Evolutionary conservation across 2,113 vertebrate species (phyloP), one percentile per base, ranked within the genome.

Genomic region (Thalassoma bifasciatum): DNA sequence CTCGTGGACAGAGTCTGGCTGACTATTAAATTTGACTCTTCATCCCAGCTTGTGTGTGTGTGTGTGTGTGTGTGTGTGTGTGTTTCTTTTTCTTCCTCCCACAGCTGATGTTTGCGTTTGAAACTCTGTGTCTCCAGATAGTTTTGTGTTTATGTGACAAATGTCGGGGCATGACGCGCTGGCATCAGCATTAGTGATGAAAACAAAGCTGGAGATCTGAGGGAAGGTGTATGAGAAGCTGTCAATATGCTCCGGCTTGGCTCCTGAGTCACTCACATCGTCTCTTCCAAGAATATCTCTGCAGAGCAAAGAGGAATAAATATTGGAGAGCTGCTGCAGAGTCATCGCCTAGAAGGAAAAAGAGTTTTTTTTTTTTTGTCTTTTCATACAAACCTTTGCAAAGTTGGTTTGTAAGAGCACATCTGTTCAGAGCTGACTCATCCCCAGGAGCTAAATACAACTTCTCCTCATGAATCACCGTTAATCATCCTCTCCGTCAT

Each of bases 101-200:
- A 38, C 40, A 37, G 17, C 2, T 9, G 44, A 0, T 36, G n/a
- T 23, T 76, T 47, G 40, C 46, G 66, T 46, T 67, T 74, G 51
- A 36, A 47, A 40, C 44, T 5, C 65, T 65, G 37, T 63, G 14
- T 75, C 84, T 72, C 69, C 49, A 26, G 56, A 38, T 70, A 80
- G 86, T 79, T 79, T 71, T 67, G 61, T 79, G 84, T 80, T 89
- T 65, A 85, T 80, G 51, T 74, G 78, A 85, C 63, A 62, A 38
- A 50, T 65, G 67, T 70, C 72, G 71, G 65, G 75, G 67, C 52
- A 37, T 14, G 70, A 60, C 38, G 65, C 54, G 66, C n/a, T 59
- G 71, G 44, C 70, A 86, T 65, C 66, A 37, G 73, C 60, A 58
- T 68, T 73, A 11, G 66, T 49, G 57, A 81, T 71, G 70, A 81